phyloP scores from a whole-genome alignment of 1,140 invertebrate species.

The Drosophila dunni region DNA sequence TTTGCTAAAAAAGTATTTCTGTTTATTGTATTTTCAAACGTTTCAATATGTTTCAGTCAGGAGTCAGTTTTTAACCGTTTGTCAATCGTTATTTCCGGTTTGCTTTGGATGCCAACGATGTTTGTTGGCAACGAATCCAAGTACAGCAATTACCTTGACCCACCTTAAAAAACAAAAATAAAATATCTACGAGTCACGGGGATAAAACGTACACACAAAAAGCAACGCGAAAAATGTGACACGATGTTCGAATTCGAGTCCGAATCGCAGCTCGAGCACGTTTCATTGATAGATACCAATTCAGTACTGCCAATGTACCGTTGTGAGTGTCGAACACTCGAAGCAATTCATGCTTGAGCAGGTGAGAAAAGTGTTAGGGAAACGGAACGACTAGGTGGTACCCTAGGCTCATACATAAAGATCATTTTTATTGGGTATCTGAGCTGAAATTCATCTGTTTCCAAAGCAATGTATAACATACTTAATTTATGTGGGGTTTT shows the following conservation, averaged over 20 bases:
- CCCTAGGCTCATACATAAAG: too few species aligned
- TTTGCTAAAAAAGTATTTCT: too few species aligned
- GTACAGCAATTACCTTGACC: constrained; percentile 22
- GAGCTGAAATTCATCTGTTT: too few species aligned
- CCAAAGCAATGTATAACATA: too few species aligned
- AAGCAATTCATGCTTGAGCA: not conserved
- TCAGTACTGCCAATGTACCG: not conserved
- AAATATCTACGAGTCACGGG: too few species aligned
- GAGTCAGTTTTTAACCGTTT: not conserved
- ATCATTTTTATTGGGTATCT: too few species aligned
- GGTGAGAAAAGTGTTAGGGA: too few species aligned
- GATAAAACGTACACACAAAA: too few species aligned
- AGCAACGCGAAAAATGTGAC: not conserved
- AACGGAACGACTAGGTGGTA: too few species aligned
- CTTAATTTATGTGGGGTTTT: too few species aligned
- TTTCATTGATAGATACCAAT: constrained; percentile 20
- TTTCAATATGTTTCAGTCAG: not conserved
- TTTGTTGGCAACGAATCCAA: not conserved
- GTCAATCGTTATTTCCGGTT: constrained; percentile 15
- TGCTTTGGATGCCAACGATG: not conserved
- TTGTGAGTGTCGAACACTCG: not conserved
- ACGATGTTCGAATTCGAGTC: constrained; percentile 5
- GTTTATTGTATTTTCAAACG: too few species aligned
- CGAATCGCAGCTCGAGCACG: constrained; percentile 18
- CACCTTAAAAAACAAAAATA: constrained; percentile 17